These are phyloP conservation scores for Mimumesa dahlbomi DNA, from an alignment of 2,888 invertebrate genomes.

Conservation along the genomic window DNA sequence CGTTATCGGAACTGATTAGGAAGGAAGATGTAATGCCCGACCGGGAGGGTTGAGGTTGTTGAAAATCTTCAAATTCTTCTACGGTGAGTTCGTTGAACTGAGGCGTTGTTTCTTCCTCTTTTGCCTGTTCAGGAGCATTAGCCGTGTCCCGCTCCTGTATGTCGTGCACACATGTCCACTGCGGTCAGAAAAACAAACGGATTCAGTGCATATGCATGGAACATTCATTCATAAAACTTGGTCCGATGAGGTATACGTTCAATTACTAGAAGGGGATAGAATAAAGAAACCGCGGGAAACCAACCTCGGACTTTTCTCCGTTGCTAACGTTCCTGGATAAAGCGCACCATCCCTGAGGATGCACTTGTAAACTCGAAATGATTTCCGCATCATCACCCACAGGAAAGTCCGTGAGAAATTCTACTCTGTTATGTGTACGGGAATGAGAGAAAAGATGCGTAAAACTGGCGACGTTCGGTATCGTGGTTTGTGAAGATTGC, in stretches of 20 bases:
- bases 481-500: constrained; percentile 91
- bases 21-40: constrained; percentile 73
- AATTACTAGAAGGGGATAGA: too few species aligned
- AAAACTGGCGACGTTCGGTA: constrained; percentile 90
- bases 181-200: constrained; percentile 35
- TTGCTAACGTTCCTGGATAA: constrained; percentile 93
- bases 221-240: too few species aligned
- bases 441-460: constrained; percentile 90
- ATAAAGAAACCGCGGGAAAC: constrained; percentile 41
- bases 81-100: constrained; percentile 64
- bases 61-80: constrained; percentile 68
- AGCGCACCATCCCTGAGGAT: constrained; percentile 95
- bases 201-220: too few species aligned
- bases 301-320: constrained; percentile 92
- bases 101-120: constrained; percentile 61
- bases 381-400: constrained; percentile 92
- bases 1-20: constrained; percentile 71
- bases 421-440: constrained; percentile 90
- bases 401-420: constrained; percentile 95
- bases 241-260: too few species aligned
- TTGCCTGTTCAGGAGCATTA: constrained; percentile 77
- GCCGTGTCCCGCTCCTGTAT: constrained; percentile 86
- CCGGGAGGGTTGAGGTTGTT: constrained; percentile 71
- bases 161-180: constrained; percentile 97
- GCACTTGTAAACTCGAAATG: constrained; percentile 93